These are phyloP conservation scores for Stegodyphus mimosarum DNA, from an alignment of 1,140 invertebrate genomes.

Conservation along the genomic window DNA sequence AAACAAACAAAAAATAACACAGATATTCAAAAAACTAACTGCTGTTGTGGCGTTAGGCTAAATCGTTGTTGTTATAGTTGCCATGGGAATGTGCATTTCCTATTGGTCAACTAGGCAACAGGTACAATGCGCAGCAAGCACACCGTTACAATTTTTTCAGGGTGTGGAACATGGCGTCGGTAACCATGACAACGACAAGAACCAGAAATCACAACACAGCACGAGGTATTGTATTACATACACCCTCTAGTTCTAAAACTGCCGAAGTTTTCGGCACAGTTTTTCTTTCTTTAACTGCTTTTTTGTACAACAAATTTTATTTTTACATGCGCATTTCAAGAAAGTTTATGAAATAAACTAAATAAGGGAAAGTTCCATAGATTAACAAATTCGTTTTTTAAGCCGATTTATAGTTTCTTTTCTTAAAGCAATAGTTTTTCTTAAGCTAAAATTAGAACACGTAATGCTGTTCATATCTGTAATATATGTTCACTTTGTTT, in stretches of 20 bases:
- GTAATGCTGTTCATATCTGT: too few species aligned
- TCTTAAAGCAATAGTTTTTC: neutral
- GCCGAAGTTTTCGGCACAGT: neutral
- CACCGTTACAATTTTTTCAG: slow-evolving; percentile 37
- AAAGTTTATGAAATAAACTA: slow-evolving; percentile 7
- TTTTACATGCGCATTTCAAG: neutral
- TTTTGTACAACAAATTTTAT: neutral
- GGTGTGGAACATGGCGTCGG: slow-evolving; percentile 32
- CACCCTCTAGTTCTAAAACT: neutral
- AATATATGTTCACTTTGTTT: too few species aligned
- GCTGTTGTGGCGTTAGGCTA: slow-evolving; percentile 41
- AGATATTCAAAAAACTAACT: slow-evolving; percentile 50
- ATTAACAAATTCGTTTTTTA: neutral
- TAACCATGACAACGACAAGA: slow-evolving; percentile 30
- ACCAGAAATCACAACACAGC: slow-evolving; percentile 55
- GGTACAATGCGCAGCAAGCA: slow-evolving; percentile 50
- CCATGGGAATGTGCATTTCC: slow-evolving; percentile 42
- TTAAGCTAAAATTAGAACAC: too few species aligned
- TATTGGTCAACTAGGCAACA: slow-evolving; percentile 59
- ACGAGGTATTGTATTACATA: neutral
- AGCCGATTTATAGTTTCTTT: neutral
- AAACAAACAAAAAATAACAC: slow-evolving; percentile 57
- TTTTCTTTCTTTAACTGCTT: neutral
- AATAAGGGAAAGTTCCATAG: neutral
- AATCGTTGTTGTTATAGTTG: slow-evolving; percentile 59